These are phyloP conservation scores for Otis tarda DNA, from an alignment of 2,113 vertebrate species.

Conservation along the genomic window DNA sequence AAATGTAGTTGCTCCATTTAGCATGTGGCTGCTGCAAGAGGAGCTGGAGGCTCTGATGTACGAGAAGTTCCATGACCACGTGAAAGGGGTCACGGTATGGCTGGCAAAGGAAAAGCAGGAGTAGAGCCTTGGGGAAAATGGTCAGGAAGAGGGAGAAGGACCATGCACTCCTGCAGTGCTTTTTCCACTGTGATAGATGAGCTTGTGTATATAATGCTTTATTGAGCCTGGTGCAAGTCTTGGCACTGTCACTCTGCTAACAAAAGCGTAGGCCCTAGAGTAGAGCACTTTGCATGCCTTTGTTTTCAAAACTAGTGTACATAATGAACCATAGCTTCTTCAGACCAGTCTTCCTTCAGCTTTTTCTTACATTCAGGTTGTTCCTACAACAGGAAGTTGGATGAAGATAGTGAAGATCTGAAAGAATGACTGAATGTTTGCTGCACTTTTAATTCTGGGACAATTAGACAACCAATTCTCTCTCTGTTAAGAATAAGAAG, in stretches of 20 bases:
- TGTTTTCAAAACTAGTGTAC: not conserved
- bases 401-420: not conserved
- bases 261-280: rapidly evolving
- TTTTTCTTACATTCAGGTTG: not conserved
- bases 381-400: not conserved
- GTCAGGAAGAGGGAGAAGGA: not conserved
- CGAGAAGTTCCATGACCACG: not conserved
- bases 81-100: not conserved
- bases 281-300: not conserved
- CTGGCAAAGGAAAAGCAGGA: not conserved
- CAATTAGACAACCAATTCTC: not conserved
- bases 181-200: not conserved
- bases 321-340: not conserved
- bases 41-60: not conserved
- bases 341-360: not conserved
- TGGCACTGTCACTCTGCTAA: not conserved
- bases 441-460: not conserved
- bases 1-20: conserved; percentile 1
- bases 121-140: not conserved
- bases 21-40: not conserved
- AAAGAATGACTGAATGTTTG: not conserved
- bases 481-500: not conserved
- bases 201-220: not conserved
- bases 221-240: not conserved
- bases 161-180: not conserved